Base-by-base conservation (phyloP, 2,113 vertebrate species). In the Coturnix japonica region DNA sequence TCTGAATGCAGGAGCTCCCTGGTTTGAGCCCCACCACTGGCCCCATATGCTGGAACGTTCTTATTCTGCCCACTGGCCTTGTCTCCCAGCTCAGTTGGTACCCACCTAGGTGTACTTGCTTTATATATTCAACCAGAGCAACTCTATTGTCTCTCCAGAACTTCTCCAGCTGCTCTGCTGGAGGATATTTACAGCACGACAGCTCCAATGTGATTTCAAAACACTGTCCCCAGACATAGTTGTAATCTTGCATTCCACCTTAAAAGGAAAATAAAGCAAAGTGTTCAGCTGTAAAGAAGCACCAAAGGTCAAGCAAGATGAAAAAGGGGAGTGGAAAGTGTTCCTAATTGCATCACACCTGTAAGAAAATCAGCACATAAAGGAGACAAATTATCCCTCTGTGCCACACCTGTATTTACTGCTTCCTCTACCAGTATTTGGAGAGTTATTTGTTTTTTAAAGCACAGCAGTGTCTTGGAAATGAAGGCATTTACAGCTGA, bases 231-330 rank as follows among this genome's bases (percentile, higher is more conserved):
- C 98, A 98, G 92, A 99, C 65, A 4, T 99, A 99, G 97, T 99
- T 99, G 94, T 98, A 99, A 95, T 99, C 99, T 97, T 99, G 99
- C 99, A 99, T 99, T 71, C 99, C 99, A 93, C 99, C 99, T 99
- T 73, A 93, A 74, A 96, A 85, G 72, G 28, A 93, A 97, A 61
- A 87, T 51, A 60, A 96, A 95, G 56, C 64, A 64, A 81, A 28
- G 51, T 57, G 60, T 79, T 91, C 30, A 86, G 59, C 22, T 57
- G 33, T 51, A 65, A 66, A 87, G 89, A 41, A 56, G 16, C 22
- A 72, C 20, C 26, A 60, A 30, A 76, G 28, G 26, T 70, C 67
- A 84, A 87, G 67, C 43, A 35, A 81, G 39, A 79, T 64, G 33
- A 64, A 75, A 81, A 84, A 18, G 0, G 9, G n/a, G 19, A 89